Base-by-base conservation (phyloP, 2,888 invertebrate species). In the Horisme vitalbata region DNA sequence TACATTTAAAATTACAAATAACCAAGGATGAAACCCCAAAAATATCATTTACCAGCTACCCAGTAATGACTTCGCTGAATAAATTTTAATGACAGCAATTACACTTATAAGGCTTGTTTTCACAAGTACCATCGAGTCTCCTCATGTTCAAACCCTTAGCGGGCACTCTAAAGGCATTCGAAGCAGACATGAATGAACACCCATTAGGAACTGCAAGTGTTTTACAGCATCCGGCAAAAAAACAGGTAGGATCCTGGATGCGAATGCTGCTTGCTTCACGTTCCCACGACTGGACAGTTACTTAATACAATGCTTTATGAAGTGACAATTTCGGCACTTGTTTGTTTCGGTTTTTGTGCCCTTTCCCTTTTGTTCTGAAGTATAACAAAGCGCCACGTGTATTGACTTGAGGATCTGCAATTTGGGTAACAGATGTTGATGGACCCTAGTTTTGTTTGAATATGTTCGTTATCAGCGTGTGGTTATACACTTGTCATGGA, bases 211-310 rank as follows among this genome's bases (percentile, higher is more conserved):
- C 45, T 61, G 76, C 65, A 70, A 87, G 88, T 87, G 86, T 85
- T 86, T 83, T 87, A 87, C 73, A 73, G 73, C 63, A 48, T 56
- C 30, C 48, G 30, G 41, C 58, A 66, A 75, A 83, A 85, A 88
- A 84, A 79, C 59, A 52, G 82, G 82, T 83, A 82, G 78, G 68
- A 70, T 65, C 80, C 79, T 83, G 85, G 84, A 82, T 87, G 87
- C 86, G 87, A 88, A 85, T 79, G 75, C 50, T 51, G 48, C 58
- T 50, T 55, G 60, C 55, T 55, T 57, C 55, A 45, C 13, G 68
- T 87, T 88, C 88, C 84, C 89, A 88, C 88, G 88, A 52, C 68
- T 71, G 72, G 75, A 69, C 65, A 74, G 72, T 71, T 73, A 69
- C 52, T 56, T 52, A 56, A 59, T 68, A 73, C 69, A 75, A 74